Evolutionary conservation across 2,113 vertebrate species (phyloP).

Genomic region (Hippocampus mohnikei): DNA sequence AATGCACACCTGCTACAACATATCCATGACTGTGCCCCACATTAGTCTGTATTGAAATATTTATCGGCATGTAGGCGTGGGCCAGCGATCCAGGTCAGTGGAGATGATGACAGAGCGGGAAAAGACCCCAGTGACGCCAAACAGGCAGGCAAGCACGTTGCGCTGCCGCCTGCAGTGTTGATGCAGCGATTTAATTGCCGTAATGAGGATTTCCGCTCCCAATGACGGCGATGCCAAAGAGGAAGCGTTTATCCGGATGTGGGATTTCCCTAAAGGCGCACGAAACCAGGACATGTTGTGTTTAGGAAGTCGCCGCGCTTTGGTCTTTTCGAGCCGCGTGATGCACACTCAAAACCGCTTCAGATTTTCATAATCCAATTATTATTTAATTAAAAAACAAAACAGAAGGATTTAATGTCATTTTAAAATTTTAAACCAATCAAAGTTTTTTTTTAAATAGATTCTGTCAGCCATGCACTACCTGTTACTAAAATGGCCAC

Average conservation of each 20-base stretch:
- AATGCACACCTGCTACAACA: background rate
- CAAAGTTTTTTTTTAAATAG: too few species aligned
- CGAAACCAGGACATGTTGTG: background rate
- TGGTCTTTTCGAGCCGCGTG: constrained; percentile 17
- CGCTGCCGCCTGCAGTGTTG: background rate
- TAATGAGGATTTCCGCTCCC: constrained; percentile 10
- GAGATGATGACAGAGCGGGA: constrained; percentile 58
- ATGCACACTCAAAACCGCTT: background rate
- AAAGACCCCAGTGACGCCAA: constrained; percentile 35
- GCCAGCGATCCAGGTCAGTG: constrained; percentile 62
- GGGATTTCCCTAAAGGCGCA: constrained; percentile 7
- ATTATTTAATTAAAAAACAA: background rate
- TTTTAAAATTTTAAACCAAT: too few species aligned
- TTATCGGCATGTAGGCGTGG: constrained; percentile 32
- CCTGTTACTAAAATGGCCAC: too few species aligned
- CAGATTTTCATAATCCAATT: background rate
- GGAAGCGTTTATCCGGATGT: background rate
- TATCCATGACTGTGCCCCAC: constrained; percentile 28
- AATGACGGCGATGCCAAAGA: constrained; percentile 1
- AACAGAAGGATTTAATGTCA: too few species aligned
- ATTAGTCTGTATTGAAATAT: constrained; percentile 47
- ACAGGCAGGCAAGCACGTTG: background rate
- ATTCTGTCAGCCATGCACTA: too few species aligned
- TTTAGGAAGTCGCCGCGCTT: background rate
- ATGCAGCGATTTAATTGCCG: constrained; percentile 23